phyloP scores from a whole-genome alignment of 2,797 vertebrate species.

The Podarcis siculus region DNA sequence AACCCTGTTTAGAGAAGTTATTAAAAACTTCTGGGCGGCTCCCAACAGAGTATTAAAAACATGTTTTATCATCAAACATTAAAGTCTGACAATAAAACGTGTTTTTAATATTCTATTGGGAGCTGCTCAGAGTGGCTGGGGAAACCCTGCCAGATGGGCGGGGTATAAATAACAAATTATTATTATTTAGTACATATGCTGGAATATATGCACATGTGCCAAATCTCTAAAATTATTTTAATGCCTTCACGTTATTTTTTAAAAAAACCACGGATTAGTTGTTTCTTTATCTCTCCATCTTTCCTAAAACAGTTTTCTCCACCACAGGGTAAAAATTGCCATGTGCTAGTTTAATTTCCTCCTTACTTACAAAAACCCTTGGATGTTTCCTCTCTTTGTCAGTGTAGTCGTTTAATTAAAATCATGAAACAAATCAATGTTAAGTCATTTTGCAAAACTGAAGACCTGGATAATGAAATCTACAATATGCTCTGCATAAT shows the following conservation, averaged over 20 bases:
- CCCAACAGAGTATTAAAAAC: too few species aligned
- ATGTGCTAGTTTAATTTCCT: background rate
- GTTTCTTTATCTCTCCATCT: background rate
- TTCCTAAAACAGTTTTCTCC: background rate
- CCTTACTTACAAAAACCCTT: background rate
- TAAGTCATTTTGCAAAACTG: conserved; percentile 33
- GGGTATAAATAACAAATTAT: too few species aligned
- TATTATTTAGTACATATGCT: background rate
- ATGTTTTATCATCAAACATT: too few species aligned
- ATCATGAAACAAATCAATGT: conserved; percentile 15
- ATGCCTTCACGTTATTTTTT: background rate
- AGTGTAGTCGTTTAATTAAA: conserved; percentile 25
- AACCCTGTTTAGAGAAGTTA: too few species aligned
- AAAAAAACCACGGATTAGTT: background rate
- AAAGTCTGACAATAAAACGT: too few species aligned
- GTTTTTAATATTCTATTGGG: too few species aligned
- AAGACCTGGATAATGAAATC: conserved; percentile 35
- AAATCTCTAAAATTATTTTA: background rate
- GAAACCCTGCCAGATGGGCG: too few species aligned
- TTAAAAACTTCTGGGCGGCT: too few species aligned
- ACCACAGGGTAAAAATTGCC: background rate
- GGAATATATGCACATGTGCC: background rate
- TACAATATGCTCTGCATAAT: background rate
- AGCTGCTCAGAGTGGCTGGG: too few species aligned
- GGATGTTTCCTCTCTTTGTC: background rate